A percentile compares a stretch with the other conserved stretches of the same genome.
These are phyloP conservation scores for Sipha maydis DNA, from an alignment of 2,888 invertebrate species.

Conservation along the genomic window DNA sequence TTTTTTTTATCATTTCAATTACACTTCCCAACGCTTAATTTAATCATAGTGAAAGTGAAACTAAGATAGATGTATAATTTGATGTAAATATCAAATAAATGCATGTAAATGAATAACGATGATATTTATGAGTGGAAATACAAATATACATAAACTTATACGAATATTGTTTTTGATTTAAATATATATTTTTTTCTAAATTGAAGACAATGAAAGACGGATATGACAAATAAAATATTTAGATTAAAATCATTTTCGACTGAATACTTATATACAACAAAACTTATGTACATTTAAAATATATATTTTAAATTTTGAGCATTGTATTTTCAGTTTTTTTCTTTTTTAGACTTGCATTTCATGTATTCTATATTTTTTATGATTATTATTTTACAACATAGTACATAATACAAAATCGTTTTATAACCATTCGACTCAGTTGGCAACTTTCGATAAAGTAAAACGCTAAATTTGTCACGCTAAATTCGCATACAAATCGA, in stretches of 20 bases:
- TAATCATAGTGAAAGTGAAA: too few species aligned
- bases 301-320: not conserved
- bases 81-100: too few species aligned
- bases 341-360: not conserved
- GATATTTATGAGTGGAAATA: too few species aligned
- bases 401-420: not conserved
- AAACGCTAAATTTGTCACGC: not conserved
- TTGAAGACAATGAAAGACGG: not conserved
- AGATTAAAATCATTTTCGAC: too few species aligned
- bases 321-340: not conserved
- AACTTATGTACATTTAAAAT: not conserved
- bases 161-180: too few species aligned
- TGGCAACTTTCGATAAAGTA: not conserved
- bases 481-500: conserved; percentile 2
- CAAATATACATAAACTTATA: too few species aligned
- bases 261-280: not conserved
- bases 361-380: not conserved
- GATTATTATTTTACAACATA: not conserved
- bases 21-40: too few species aligned
- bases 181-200: not conserved
- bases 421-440: conserved; percentile 1
- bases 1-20: not conserved
- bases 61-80: too few species aligned
- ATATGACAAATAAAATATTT: too few species aligned
- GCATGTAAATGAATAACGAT: too few species aligned